phyloP scores from a whole-genome alignment of 1,140 invertebrate species.

The Drosophila orosa region DNA sequence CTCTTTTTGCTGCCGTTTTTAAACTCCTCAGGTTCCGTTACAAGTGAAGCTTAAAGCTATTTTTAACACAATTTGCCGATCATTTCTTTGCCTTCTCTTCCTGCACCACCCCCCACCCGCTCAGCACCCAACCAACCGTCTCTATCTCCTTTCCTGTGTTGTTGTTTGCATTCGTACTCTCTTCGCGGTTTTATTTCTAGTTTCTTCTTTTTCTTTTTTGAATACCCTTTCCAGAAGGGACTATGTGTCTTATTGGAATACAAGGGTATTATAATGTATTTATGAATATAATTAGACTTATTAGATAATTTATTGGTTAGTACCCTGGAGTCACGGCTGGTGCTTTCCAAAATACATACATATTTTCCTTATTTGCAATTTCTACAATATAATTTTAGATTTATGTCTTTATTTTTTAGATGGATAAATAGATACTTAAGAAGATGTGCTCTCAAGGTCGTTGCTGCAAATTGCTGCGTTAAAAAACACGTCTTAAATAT shows the following conservation, averaged over 20 bases:
- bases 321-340: no score
- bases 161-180: constrained; percentile 23
- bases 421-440: no score
- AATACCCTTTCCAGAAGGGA: not conserved
- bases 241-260: fast-evolving
- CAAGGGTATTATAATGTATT: not conserved
- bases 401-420: not conserved
- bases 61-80: constrained; percentile 36
- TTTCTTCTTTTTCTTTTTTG: not conserved
- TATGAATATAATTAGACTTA: no score
- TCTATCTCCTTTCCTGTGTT: constrained; percentile 47
- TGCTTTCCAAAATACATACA: no score
- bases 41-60: constrained; percentile 36
- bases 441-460: no score
- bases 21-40: constrained; percentile 21
- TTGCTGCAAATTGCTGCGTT: no score
- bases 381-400: not conserved
- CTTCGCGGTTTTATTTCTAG: not conserved
- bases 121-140: not conserved
- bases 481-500: no score
- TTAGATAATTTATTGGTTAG: no score
- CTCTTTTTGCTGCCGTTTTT: constrained; percentile 6
- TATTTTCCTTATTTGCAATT: no score
- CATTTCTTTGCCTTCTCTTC: constrained; percentile 2
- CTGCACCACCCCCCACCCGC: not conserved